Evolutionary conservation across 2,113 vertebrate genomes (phyloP).

Genomic region (Alligator mississippiensis): DNA sequence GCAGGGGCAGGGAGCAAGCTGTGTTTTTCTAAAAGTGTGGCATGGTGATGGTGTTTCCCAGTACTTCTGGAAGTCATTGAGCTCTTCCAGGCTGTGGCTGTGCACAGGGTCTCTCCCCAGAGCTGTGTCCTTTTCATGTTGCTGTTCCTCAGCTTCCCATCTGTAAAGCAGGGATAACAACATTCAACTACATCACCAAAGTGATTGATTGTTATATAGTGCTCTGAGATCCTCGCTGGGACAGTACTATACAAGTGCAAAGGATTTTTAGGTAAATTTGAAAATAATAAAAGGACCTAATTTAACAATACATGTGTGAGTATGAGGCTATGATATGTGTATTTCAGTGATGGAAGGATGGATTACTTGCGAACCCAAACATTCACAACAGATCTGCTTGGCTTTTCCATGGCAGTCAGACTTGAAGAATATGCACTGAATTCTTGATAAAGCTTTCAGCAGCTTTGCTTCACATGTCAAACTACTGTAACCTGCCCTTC

Average conservation of each 20-base stretch:
- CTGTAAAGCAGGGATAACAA: not conserved
- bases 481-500: not conserved
- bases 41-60: not conserved
- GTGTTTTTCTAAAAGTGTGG: not conserved
- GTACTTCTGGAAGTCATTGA: not conserved
- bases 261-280: not conserved
- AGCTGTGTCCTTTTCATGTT: not conserved
- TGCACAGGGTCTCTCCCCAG: rapidly evolving
- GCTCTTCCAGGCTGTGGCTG: not conserved
- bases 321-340: not conserved
- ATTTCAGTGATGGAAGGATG: not conserved
- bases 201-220: not conserved
- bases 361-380: not conserved
- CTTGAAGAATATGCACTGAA: not conserved
- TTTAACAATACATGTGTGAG: not conserved
- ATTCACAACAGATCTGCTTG: not conserved
- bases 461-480: not conserved
- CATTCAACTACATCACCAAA: rapidly evolving
- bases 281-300: not conserved
- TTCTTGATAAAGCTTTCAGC: not conserved
- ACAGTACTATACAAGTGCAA: not conserved
- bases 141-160: not conserved
- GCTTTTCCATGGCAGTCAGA: not conserved
- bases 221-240: not conserved
- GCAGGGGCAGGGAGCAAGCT: not conserved